phyloP scores from a whole-genome alignment of 2,797 vertebrate species.

The Erpetoichthys calabaricus region DNA sequence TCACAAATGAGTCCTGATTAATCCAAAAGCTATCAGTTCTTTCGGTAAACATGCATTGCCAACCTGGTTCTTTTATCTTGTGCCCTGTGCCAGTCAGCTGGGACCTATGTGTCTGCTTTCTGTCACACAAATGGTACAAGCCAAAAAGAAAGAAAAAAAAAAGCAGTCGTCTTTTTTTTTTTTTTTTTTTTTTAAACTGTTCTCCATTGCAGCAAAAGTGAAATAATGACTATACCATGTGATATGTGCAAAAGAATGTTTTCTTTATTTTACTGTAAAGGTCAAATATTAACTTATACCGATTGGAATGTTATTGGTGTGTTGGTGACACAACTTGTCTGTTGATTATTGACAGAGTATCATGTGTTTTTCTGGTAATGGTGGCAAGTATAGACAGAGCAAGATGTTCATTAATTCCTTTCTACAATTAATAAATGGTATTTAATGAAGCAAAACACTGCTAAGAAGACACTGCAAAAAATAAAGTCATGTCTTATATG shows the following conservation, averaged over 20 bases:
- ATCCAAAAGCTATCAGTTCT: no score
- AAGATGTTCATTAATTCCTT: background rate
- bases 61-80: background rate
- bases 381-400: slow-evolving; percentile 3
- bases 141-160: slow-evolving; percentile 42
- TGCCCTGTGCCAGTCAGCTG: slow-evolving; percentile 15
- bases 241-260: slow-evolving; percentile 27
- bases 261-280: slow-evolving; percentile 21
- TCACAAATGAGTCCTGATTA: no score
- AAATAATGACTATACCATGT: slow-evolving; percentile 29
- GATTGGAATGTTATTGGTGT: slow-evolving; percentile 11
- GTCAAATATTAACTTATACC: slow-evolving; percentile 23
- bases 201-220: slow-evolving; percentile 15
- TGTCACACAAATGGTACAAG: slow-evolving; percentile 60
- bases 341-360: slow-evolving; percentile 27
- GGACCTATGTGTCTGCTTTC: slow-evolving; percentile 41
- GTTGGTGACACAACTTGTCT: slow-evolving; percentile 16
- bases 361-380: slow-evolving; percentile 14
- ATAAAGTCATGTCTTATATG: background rate
- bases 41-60: background rate
- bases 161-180: background rate
- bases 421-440: background rate
- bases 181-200: slow-evolving; percentile 2
- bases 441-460: background rate
- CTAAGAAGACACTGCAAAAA: background rate